Conservation (phyloP, 2,113 vertebrate species). For the Patagioenas fasciata region DNA sequence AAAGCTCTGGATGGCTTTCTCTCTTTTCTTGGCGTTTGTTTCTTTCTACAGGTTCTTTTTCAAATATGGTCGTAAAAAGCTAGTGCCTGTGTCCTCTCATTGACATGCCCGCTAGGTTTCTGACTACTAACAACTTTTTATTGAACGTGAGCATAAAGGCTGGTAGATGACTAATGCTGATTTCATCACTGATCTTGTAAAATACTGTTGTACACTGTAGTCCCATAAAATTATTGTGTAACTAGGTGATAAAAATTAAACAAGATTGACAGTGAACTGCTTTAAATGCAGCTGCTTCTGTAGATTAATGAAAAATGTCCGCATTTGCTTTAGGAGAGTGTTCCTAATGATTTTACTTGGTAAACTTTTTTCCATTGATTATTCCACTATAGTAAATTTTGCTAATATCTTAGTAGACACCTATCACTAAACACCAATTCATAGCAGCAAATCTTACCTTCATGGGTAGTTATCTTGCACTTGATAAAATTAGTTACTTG, state of each 20-base stretch:
- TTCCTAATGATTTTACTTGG: neutral
- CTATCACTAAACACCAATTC: neutral
- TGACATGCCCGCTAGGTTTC: accelerated
- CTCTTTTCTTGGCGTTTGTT: accelerated
- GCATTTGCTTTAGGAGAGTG: neutral
- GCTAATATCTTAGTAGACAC: neutral
- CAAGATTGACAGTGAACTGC: neutral
- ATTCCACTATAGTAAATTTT: neutral
- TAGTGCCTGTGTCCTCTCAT: accelerated
- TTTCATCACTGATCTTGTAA: neutral
- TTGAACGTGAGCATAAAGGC: accelerated
- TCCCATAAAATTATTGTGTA: neutral
- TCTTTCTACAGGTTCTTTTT: neutral
- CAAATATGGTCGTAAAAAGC: accelerated
- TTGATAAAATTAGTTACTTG: neutral
- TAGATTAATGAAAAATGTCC: neutral
- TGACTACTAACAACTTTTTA: neutral
- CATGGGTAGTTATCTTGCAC: neutral
- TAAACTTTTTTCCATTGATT: neutral
- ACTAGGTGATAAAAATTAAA: neutral
- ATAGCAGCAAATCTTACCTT: neutral
- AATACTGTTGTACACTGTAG: neutral
- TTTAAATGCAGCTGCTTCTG: neutral
- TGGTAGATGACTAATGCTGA: neutral
- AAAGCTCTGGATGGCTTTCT: neutral